Base-by-base conservation (phyloP, 2,113 vertebrate genomes). In the Chloebia gouldiae region DNA sequence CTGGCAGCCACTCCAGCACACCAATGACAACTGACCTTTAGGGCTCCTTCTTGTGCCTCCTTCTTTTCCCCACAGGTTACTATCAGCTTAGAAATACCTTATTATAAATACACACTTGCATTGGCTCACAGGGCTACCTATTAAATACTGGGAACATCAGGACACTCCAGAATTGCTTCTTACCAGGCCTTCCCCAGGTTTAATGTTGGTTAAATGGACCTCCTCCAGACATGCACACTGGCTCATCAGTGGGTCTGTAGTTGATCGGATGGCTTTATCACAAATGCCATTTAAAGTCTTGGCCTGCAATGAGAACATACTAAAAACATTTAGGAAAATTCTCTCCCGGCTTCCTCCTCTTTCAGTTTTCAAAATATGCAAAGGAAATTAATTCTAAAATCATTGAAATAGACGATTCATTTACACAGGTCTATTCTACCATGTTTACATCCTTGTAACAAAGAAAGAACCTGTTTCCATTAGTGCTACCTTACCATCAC, bases 101-200 rank as follows among this genome's bases (percentile, higher is more conserved):
- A 11, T 31, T 68, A 39, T 47, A 51, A 54, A 37, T 5, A 49
- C 8, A 23, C 12, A n/a, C 5, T 28, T 20, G 1, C 15, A 51
- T 6, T 31, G 27, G 15, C 33, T 76, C 16, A 27, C 54, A 73
- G 45, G 25, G 65, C 13, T 31, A 37, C 31, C 17, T 69, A 64
- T 42, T 25, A 65, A 72, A 56, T 24, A 45, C 40, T 21, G 45
- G 12, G 31, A 49, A 61, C 31, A 53, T 12, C 28, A 82, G 42
- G 25, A 91, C 47, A 56, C 15, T 40, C 33, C 31, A 50, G 50
- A 57, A 70, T 17, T 15, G 7, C 27, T 35, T 49, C 99, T 98
- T 98, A 99, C 99, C 98, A 99, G 97, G 94, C 99, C 99, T 82
- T 99, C 99, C 5, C 98, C 99, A 7, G 99, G 98, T 86, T 98